Conservation (phyloP, 2,888 invertebrate species). For the Malthinus flaveolus region DNA sequence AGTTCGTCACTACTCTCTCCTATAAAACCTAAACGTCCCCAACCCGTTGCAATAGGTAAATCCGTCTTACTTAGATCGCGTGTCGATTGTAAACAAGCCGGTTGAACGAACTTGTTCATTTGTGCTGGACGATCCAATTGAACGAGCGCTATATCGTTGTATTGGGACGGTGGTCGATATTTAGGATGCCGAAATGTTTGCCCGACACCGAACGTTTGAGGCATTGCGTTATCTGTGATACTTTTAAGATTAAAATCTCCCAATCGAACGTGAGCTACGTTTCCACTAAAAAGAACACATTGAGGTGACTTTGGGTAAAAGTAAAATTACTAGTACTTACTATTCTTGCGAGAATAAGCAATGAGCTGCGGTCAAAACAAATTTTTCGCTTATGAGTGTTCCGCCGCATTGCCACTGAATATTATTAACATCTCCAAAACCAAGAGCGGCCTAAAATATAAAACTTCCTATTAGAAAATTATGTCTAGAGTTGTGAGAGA, state of each 20-base stretch:
- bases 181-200: conserved; percentile 48
- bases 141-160: conserved; percentile 57
- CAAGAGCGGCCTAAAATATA: conserved; percentile 42
- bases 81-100: conserved; percentile 51
- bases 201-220: conserved; percentile 32
- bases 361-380: conserved; percentile 71
- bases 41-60: conserved; percentile 48
- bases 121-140: conserved; percentile 45
- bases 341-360: conserved; percentile 52
- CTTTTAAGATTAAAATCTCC: conserved; percentile 49
- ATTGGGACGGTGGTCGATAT: conserved; percentile 48
- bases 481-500: too few species aligned
- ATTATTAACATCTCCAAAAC: conserved; percentile 40
- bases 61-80: conserved; percentile 11
- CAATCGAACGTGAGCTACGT: conserved; percentile 48
- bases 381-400: conserved; percentile 64
- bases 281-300: conserved; percentile 41
- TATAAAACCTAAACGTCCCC: conserved; percentile 40
- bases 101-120: conserved; percentile 49
- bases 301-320: neutral
- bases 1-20: conserved; percentile 26
- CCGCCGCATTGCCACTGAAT: conserved; percentile 67
- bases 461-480: neutral
- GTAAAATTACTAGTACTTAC: conserved; percentile 34
- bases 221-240: conserved; percentile 16